Base-by-base conservation (phyloP, 2,113 vertebrate species). In the Gnathonemus echidnorhynchus region DNA sequence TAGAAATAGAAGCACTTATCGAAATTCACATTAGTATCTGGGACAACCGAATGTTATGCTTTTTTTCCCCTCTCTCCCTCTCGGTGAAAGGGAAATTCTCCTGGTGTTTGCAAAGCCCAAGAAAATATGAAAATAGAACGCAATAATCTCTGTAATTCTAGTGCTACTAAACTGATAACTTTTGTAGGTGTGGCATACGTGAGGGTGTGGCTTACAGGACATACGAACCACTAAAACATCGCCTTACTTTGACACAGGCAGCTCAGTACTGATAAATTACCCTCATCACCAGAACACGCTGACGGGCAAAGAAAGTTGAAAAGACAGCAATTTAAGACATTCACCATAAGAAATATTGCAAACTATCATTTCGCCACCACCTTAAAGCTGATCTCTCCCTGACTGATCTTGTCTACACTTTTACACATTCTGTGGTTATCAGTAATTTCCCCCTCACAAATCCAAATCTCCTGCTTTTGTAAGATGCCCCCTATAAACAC, bases 111-210 rank as follows among this genome's bases (percentile, higher is more conserved):
- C 90, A 88, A 91, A 90, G 70, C 91, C 89, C 89, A 58, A 49
- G 91, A 91, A 92, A 89, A 89, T 87, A 90, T 91, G 87, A 87
- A 93, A 90, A 89, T 90, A 89, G 45, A 90, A 53, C 74, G 53
- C 84, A 90, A 86, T 89, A 89, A 70, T 35, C 87, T 27, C 89
- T 91, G 90, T 62, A 74, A 91, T 90, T 84, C 56, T 66, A 42
- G 87, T 66, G 56, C 87, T 56, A 52, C 42, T 89, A 88, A 80
- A 88, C 66, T 85, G 70, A 70, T 88, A 80, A 70, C 74, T 45
- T 56, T 24, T 17, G 50, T 88, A 49, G 87, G 66, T 46, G 88
- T 74, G 45, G 86, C 35, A 24, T 66, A 84, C 45, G 45, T 39
- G 35, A 31, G 31, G 66, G 52, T 58, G 45, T 48, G 80, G 89